Conservation (phyloP, 37 sponge, comb jelly and placozoan genomes). For the Ianthella basta region DNA sequence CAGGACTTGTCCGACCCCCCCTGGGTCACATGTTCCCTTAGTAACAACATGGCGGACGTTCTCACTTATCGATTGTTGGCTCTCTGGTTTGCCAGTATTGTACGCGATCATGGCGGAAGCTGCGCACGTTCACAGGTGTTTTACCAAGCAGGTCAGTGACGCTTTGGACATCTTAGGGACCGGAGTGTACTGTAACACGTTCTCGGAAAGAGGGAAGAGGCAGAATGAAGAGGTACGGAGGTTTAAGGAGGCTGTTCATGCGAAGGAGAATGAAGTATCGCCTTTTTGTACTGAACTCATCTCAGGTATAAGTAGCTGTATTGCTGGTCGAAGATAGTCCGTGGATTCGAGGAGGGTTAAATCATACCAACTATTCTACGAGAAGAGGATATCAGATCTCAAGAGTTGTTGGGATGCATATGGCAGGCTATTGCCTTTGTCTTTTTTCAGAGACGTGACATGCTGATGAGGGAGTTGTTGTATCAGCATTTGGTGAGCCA, state of each 20-base stretch:
- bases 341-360: background rate
- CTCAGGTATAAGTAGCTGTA: background rate
- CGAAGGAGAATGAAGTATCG: background rate
- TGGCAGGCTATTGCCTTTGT: constrained; percentile 22
- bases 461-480: constrained; percentile 7
- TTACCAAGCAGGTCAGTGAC: background rate
- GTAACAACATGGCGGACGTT: too few species aligned
- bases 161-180: constrained; percentile 17
- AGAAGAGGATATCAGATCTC: constrained; percentile 14
- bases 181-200: constrained; percentile 7
- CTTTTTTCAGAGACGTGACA: background rate
- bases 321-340: background rate
- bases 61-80: too few species aligned
- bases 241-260: constrained; percentile 5
- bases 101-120: background rate
- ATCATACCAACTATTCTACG: background rate
- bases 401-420: background rate
- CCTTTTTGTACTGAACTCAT: background rate
- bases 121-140: background rate
- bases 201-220: constrained; percentile 9
- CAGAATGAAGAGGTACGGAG: background rate
- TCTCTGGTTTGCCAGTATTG: too few species aligned
- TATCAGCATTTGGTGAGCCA: background rate
- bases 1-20: too few species aligned
- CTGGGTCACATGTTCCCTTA: too few species aligned